Conservation (phyloP, 2,797 vertebrate species). For the Neosilurus mollespiculum region DNA sequence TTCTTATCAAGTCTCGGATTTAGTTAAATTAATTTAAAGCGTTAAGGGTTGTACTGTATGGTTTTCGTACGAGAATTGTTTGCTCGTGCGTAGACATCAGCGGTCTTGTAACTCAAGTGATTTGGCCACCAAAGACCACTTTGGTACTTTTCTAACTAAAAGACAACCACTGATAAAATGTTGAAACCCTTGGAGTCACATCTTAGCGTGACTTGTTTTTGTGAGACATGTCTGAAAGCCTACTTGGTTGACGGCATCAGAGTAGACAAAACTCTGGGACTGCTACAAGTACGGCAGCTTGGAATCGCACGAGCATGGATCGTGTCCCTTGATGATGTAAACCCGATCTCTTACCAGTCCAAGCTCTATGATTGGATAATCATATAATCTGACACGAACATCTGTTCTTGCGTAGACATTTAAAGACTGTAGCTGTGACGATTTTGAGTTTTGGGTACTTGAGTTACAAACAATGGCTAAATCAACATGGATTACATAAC, state of each 20-base stretch:
- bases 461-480: background rate
- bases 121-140: background rate
- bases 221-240: background rate
- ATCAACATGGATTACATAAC: conserved; percentile 6
- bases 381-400: background rate
- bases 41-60: no score
- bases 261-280: background rate
- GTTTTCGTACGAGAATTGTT: background rate
- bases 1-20: background rate
- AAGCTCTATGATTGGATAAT: background rate
- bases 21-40: no score
- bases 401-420: background rate
- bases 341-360: no score
- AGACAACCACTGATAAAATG: background rate
- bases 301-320: background rate
- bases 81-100: background rate
- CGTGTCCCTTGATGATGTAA: background rate
- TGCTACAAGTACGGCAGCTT: background rate
- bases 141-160: background rate
- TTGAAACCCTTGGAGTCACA: background rate
- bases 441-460: background rate
- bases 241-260: no score
- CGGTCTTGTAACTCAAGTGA: background rate
- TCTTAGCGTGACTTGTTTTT: background rate
- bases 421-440: background rate